Conservation (phyloP, 1,140 invertebrate genomes). For the Penaeus japonicus region DNA sequence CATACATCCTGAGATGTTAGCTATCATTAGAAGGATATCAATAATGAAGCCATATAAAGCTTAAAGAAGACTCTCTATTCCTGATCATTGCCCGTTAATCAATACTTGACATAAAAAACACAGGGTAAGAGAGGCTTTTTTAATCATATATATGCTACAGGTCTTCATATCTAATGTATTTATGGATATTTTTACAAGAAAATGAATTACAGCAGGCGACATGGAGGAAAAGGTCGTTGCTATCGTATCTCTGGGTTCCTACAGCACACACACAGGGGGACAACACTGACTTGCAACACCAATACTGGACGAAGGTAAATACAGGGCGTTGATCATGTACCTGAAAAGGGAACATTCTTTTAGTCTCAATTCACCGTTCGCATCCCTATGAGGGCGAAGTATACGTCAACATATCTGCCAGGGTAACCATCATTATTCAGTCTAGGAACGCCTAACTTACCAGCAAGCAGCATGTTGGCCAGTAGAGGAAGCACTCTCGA, state of each 20-base stretch:
- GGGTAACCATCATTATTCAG: no score
- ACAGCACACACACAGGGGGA: not conserved
- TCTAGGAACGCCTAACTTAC: no score
- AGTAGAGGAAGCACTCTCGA: no score
- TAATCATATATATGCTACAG: no score
- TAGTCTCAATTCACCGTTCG: no score
- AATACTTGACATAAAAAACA: not conserved
- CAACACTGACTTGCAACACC: not conserved
- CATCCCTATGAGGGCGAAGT: no score
- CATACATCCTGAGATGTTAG: no score
- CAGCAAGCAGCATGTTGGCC: no score
- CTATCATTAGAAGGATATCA: not conserved
- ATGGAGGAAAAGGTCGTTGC: not conserved
- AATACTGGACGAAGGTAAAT: constrained; percentile 13
- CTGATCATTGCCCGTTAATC: not conserved
- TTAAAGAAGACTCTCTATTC: not conserved
- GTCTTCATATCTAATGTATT: no score
- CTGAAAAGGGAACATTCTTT: not conserved
- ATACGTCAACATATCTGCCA: no score
- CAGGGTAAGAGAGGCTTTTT: not conserved
- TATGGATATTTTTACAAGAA: not conserved
- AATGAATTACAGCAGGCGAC: not conserved
- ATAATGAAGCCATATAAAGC: not conserved
- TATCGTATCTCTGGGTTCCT: not conserved
- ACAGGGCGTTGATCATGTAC: not conserved